A percentile compares a stretch with the other conserved stretches of the same genome.
Conservation (phyloP, 1,140 invertebrate species). For the Bilobella aurantiaca region DNA sequence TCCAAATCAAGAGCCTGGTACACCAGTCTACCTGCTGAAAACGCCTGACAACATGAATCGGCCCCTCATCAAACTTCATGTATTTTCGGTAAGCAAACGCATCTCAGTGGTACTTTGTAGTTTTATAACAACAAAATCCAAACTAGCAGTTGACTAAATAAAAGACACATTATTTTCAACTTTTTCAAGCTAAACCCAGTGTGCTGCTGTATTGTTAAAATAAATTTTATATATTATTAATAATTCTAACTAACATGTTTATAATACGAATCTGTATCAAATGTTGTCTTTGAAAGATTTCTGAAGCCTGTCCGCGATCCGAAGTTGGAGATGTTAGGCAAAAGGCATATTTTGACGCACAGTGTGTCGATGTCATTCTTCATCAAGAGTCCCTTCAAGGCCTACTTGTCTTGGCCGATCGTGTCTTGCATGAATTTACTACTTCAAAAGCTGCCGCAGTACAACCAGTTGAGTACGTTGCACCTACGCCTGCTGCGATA, state of each 20-base stretch:
- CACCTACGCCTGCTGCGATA: no score
- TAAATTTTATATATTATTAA: no score
- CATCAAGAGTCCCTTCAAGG: not conserved
- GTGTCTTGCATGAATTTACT: not conserved
- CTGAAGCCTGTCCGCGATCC: not conserved
- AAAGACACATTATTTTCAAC: no score
- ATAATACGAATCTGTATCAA: no score
- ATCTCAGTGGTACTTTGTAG: not conserved
- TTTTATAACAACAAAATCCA: no score
- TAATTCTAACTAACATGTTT: no score
- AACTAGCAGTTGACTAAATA: no score
- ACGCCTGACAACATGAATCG: not conserved
- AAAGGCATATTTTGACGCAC: not conserved
- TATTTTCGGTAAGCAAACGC: not conserved
- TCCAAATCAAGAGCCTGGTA: not conserved
- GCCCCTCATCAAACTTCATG: not conserved
- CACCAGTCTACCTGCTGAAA: not conserved
- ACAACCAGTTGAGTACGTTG: no score
- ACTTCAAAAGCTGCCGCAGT: not conserved
- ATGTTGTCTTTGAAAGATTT: not conserved
- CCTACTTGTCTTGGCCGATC: not conserved
- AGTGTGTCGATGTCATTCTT: not conserved
- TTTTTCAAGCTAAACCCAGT: no score
- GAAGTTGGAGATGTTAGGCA: not conserved
- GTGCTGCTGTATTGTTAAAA: no score